These are phyloP conservation scores for Cricetomys ansorgei DNA, from an alignment of 2,113 vertebrate species.

Conservation along the genomic window DNA sequence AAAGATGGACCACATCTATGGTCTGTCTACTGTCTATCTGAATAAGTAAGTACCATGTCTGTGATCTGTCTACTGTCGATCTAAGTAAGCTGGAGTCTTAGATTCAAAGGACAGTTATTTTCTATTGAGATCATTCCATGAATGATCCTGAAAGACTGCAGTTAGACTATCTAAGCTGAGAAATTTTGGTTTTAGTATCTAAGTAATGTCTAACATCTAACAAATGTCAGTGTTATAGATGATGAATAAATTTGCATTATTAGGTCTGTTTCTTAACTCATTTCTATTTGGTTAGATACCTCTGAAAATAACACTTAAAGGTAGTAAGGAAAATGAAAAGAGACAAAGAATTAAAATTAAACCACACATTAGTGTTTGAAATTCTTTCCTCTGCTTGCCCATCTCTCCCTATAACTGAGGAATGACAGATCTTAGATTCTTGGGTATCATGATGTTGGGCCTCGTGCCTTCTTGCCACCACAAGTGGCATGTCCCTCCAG, in stretches of 20 bases:
- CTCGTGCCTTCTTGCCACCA: neutral
- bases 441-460: conserved; percentile 26
- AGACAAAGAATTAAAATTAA: conserved; percentile 40
- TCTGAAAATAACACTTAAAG: neutral
- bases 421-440: conserved; percentile 1
- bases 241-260: neutral
- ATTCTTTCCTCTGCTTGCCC: neutral
- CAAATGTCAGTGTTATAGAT: neutral
- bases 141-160: neutral
- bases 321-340: neutral
- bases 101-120: neutral
- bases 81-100: neutral
- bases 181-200: conserved; percentile 34
- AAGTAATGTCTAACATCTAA: no score
- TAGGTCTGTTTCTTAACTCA: conserved; percentile 3
- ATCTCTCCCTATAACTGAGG: neutral
- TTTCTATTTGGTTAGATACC: conserved; percentile 36
- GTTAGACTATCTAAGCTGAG: neutral
- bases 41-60: conserved; percentile 94
- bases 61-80: conserved; percentile 81
- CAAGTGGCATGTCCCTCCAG: neutral
- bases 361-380: neutral
- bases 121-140: conserved; percentile 13
- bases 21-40: conserved; percentile 92
- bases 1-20: conserved; percentile 91